Base-by-base conservation (phyloP, 2,797 vertebrate species). In the Malacoraja senta region DNA sequence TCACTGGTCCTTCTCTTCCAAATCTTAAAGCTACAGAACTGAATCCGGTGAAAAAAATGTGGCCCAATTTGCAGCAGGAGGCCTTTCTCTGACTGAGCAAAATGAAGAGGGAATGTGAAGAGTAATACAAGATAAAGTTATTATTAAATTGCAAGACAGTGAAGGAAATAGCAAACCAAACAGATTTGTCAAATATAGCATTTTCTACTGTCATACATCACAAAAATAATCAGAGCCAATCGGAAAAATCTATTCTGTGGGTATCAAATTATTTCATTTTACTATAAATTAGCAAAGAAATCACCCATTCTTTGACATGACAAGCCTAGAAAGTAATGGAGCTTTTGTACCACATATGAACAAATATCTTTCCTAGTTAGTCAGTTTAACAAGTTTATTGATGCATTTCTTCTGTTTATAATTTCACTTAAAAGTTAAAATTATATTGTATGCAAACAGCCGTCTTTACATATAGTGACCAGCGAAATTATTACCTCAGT, bases 191-290 rank as follows among this genome's bases (percentile, higher is more conserved):
- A 35, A 91, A 35, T 12, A 32, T 8, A 2, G 15, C 88, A 91
- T 91, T 91, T 91, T 91, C 88, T 26, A 71, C 88, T 68, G 88
- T 71, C 63, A 91, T 38, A 21, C 32, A 90, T 38, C 21, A 72
- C 35, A 65, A 71, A 65, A 26, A 71, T 71, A n/a, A 72, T 26
- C 38, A 38, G 32, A 71, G 19, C 19, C 38, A 65, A 38, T 71
- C 29, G 8, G 32, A 35, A 9, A 91, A 38, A 32, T 91, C 65
- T 71, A 71, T 91, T 35, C 21, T 68, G 32, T 91, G 32, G 9
- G 38, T 90, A 90, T 32, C 84, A 63, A 90, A 90, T 90, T 29
- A 68, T 35, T 68, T 90, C 21, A 15, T 86, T 86, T 63, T 2
- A 61, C 61, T 24, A 38, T 91, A 26, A 38, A 91, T 91, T 91